Conservation (phyloP, 2,888 invertebrate genomes). For the Aspidiotus destructor region DNA sequence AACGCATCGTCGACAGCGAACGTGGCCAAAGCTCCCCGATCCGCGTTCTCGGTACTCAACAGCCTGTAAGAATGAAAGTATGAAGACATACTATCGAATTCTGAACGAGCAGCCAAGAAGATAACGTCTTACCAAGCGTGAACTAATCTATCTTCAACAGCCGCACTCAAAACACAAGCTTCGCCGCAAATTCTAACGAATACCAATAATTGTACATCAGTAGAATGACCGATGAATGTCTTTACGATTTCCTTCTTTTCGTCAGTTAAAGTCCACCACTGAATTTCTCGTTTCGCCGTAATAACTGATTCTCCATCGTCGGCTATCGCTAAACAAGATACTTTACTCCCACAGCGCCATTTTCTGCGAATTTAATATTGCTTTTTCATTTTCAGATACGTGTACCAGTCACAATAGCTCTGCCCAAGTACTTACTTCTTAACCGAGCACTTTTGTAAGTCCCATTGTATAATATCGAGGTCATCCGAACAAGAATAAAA, state of each 20-base stretch:
- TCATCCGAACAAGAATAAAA: slow-evolving; percentile 19
- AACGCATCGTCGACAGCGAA: slow-evolving; percentile 23
- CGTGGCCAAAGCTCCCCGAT: slow-evolving; percentile 20
- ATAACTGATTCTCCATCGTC: slow-evolving; percentile 19
- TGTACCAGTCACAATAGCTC: neutral
- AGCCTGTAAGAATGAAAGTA: slow-evolving; percentile 8
- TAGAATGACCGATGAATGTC: slow-evolving; percentile 25
- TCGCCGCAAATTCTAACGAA: slow-evolving; percentile 23
- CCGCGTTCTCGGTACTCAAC: neutral
- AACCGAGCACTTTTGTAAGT: slow-evolving; percentile 7
- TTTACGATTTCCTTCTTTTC: slow-evolving; percentile 16
- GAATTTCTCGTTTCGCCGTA: slow-evolving; percentile 19
- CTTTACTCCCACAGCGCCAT: slow-evolving; percentile 26
- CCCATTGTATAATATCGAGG: slow-evolving; percentile 21
- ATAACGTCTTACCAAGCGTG: slow-evolving; percentile 14
- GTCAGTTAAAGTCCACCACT: slow-evolving; percentile 26
- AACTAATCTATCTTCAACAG: slow-evolving; percentile 15
- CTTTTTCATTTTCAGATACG: too few relatives aligned
- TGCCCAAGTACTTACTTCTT: slow-evolving; percentile 2
- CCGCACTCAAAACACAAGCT: slow-evolving; percentile 24
- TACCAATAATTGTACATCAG: slow-evolving; percentile 8
- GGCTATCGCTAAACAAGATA: slow-evolving; percentile 14
- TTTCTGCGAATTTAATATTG: slow-evolving; percentile 10
- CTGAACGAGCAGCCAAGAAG: neutral
- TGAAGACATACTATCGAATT: neutral